Evolutionary conservation across 1,140 invertebrate species (phyloP).

Genomic region (Cydia amplana): DNA sequence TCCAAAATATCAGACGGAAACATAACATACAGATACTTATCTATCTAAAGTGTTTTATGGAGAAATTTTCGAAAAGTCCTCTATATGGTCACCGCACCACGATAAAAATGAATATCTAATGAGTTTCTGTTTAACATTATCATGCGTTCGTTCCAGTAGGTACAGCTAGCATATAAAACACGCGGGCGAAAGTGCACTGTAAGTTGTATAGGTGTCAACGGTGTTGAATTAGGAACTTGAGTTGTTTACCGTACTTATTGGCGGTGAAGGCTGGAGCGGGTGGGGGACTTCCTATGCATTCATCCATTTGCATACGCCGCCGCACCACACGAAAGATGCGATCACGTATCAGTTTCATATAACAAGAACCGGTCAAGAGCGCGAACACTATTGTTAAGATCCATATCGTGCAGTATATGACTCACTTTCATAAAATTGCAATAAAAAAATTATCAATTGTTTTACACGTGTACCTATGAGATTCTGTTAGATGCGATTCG

Average conservation of each 20-base stretch:
- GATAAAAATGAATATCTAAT: constrained; percentile 33
- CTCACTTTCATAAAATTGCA: background rate
- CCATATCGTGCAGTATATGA: background rate
- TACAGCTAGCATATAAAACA: constrained; percentile 1
- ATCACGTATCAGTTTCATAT: constrained; percentile 25
- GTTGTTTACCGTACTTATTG: constrained; percentile 4
- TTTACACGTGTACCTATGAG: no score
- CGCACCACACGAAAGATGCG: constrained; percentile 20
- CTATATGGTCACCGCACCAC: constrained; percentile 15
- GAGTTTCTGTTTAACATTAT: constrained; percentile 29
- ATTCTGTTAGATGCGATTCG: no score
- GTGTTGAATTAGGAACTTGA: background rate
- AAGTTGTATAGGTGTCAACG: background rate
- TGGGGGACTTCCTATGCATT: constrained; percentile 29
- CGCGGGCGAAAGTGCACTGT: background rate
- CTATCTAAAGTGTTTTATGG: constrained; percentile 17
- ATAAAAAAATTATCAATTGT: background rate
- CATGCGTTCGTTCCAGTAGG: constrained; percentile 26
- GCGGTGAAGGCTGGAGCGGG: constrained; percentile 6
- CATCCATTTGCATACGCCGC: constrained; percentile 24
- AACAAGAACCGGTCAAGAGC: constrained; percentile 8
- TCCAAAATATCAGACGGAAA: constrained; percentile 6
- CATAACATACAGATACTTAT: constrained; percentile 22
- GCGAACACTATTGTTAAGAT: background rate
- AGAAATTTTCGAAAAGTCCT: constrained; percentile 28